Conservation (phyloP, 2,797 vertebrate genomes). For the Rhinella marina region DNA sequence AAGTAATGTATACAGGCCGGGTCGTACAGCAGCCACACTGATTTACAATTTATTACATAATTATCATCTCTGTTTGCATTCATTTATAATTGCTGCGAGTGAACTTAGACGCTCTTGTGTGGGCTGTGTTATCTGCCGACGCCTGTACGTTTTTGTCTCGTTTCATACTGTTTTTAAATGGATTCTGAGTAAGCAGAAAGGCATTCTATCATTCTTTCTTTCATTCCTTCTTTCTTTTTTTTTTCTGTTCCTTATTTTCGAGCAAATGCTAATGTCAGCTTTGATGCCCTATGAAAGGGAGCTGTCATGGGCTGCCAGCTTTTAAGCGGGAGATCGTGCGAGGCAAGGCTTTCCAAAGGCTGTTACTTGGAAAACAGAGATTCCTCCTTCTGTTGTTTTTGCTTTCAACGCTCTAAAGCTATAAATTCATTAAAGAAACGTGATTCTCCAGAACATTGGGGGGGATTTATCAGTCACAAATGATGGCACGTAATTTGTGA, state of each 20-base stretch:
- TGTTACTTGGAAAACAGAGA: slow-evolving; percentile 48
- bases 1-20: slow-evolving; percentile 23
- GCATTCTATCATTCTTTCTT: background rate
- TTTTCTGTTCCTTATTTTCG: background rate
- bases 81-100: slow-evolving; percentile 42
- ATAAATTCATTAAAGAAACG: slow-evolving; percentile 46
- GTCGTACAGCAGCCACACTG: background rate
- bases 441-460: slow-evolving; percentile 21
- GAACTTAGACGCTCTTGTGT: slow-evolving; percentile 37
- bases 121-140: slow-evolving; percentile 35
- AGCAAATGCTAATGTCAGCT: slow-evolving; percentile 49
- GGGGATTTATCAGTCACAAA: background rate
- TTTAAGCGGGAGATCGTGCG: slow-evolving; percentile 48
- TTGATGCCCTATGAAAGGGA: slow-evolving; percentile 53
- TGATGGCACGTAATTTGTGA: too few relatives aligned
- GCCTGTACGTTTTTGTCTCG: slow-evolving; percentile 14
- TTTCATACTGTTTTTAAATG: slow-evolving; percentile 42
- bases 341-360: slow-evolving; percentile 42
- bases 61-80: slow-evolving; percentile 53
- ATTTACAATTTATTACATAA: slow-evolving; percentile 44
- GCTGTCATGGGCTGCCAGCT: slow-evolving; percentile 45
- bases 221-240: background rate
- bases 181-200: slow-evolving; percentile 30
- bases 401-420: slow-evolving; percentile 22
- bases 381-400: slow-evolving; percentile 56